Evolutionary conservation across 2,888 invertebrate genomes (phyloP), one percentile per base, ranked within the genome.

Genomic region (Apodemia zela): DNA sequence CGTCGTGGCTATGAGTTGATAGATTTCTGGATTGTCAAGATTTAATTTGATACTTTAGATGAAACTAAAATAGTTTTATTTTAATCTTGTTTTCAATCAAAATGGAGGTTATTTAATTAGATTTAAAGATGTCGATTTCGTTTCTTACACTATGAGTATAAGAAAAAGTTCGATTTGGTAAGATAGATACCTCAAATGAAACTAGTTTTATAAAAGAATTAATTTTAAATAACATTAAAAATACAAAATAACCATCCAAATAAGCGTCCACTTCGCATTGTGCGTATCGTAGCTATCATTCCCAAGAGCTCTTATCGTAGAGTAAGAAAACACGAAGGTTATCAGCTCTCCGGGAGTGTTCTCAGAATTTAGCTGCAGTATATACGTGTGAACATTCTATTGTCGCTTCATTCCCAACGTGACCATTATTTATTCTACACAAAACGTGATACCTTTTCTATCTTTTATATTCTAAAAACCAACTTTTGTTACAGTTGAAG

Each of bases 261-360:
- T 17, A 47, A 47, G 15, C n/a, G 15, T 47, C 45, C 17, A 47
- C 0, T 6, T 57, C 6, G 2, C 15, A 25, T 29, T 13, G 29
- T 57, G 29, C 54, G 54, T 25, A 13, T 21, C 21, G 21, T 49
- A 49, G 18, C 51, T 51, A 21, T 15, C 29, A 57, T 29, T 61
- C 61, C 71, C 66, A 64, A 71, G 65, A 66, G 65, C 69, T 71
- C 69, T 69, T 69, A 70, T 69, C 65, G 66, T 35, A 35, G 65
- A 63, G 60, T 65, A 54, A 64, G 69, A 69, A 71, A 72, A 72
- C 72, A 72, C 70, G 68, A 69, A 67, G 69, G 69, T 68, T 71
- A 73, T 70, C 70, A 47, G 45, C 45, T 69, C 67, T 66, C 66
- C 62, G 61, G 58, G 65, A 71, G 65, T 70, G 64, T 67, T 65